These are phyloP conservation scores for Neodontobutis hainanensis DNA, from an alignment of 2,113 vertebrate genomes.

Conservation along the genomic window DNA sequence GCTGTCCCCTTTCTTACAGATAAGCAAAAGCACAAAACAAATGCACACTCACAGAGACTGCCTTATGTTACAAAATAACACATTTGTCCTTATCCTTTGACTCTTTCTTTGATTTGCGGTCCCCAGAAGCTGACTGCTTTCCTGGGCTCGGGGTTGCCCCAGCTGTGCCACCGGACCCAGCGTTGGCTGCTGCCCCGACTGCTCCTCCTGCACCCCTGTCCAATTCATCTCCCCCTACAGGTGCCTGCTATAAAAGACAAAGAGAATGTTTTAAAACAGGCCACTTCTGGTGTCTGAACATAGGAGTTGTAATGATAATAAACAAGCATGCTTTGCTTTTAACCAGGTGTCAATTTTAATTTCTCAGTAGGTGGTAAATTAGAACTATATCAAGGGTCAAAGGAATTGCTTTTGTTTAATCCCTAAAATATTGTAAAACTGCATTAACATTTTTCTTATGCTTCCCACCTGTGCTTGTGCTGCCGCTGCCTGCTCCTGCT, in stretches of 20 bases:
- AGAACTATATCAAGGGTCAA: too few species aligned
- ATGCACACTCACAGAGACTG: conserved; percentile 45
- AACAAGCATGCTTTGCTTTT: background rate
- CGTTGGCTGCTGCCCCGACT: conserved; percentile 58
- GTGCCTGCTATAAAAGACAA: conserved; percentile 43
- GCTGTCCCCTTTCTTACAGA: conserved; percentile 55
- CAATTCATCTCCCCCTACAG: conserved; percentile 51
- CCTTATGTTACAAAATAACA: conserved; percentile 88
- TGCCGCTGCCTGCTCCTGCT: conserved; percentile 83
- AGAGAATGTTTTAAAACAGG: background rate
- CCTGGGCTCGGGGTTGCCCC: conserved; percentile 82
- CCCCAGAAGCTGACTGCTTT: conserved; percentile 83
- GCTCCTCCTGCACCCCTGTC: conserved; percentile 62
- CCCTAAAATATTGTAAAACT: background rate
- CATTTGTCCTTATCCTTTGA: conserved; percentile 92
- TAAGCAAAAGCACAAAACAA: conserved; percentile 65
- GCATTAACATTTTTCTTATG: background rate
- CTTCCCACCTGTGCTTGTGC: conserved; percentile 69
- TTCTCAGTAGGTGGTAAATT: too few species aligned
- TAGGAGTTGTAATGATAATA: background rate
- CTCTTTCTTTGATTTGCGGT: conserved; percentile 94
- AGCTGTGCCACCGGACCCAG: conserved; percentile 69
- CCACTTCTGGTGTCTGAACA: background rate
- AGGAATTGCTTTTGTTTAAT: too few species aligned
- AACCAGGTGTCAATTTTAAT: too few species aligned